These are phyloP conservation scores for Stomatorhinus walkeri DNA, from an alignment of 2,797 vertebrate species.

Conservation along the genomic window DNA sequence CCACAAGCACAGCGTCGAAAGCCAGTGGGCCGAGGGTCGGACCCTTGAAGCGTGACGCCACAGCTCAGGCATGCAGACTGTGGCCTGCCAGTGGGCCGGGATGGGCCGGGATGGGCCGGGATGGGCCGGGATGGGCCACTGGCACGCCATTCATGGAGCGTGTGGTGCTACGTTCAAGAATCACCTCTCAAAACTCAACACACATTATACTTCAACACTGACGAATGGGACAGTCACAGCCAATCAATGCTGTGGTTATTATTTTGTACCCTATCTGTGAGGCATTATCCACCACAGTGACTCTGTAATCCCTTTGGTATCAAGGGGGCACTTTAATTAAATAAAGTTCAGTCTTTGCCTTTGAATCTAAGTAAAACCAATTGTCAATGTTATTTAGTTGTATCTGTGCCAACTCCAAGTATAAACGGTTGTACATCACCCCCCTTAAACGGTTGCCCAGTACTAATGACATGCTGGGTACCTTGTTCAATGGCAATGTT, in stretches of 20 bases:
- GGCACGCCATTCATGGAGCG: neutral
- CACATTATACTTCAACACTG: neutral
- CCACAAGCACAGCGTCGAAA: neutral
- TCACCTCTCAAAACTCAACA: conserved; percentile 8
- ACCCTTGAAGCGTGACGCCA: neutral
- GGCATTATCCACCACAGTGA: conserved; percentile 9
- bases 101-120: no score
- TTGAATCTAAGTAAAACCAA: neutral
- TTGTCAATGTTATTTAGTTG: neutral
- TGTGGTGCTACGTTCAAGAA: conserved; percentile 15
- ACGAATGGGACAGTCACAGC: conserved; percentile 9
- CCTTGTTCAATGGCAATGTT: neutral
- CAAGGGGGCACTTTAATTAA: neutral
- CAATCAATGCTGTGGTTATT: neutral
- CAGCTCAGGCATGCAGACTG: neutral
- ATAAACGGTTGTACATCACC: neutral
- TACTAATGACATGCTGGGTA: neutral
- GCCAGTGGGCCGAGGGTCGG: neutral
- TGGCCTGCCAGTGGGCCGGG: neutral
- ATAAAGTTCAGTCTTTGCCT: neutral
- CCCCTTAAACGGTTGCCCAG: neutral
- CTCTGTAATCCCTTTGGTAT: neutral
- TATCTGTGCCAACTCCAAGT: neutral
- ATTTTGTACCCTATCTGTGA: neutral
- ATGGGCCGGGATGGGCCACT: neutral